phyloP scores from a whole-genome alignment of 2,888 invertebrate species.

The Eilema griseolum region DNA sequence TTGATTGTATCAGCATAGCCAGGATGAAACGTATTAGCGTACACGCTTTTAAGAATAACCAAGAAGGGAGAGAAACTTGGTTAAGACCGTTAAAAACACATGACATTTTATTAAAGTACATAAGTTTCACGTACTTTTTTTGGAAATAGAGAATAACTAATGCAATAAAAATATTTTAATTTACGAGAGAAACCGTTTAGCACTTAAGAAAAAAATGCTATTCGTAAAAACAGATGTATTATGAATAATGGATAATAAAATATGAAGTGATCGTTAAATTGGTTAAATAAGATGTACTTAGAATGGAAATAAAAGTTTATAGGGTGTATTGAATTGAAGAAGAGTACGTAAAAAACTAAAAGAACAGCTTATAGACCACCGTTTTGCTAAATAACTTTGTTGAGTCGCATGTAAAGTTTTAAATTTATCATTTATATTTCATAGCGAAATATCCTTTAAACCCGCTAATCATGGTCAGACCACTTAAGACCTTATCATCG shows the following conservation, averaged over 20 bases:
- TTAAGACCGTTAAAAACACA: neutral
- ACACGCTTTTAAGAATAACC: neutral
- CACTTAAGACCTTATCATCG: neutral
- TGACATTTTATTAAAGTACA: too few species aligned
- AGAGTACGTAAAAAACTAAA: neutral
- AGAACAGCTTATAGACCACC: neutral
- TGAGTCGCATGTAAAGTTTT: neutral
- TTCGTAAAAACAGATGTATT: neutral
- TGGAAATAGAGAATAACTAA: neutral
- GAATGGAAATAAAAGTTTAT: neutral
- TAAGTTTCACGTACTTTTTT: too few species aligned
- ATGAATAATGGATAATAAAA: neutral
- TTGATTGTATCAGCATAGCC: neutral
- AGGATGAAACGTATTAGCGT: neutral
- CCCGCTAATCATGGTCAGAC: neutral
- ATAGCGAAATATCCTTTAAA: neutral
- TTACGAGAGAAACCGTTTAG: neutral
- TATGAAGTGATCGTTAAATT: neutral
- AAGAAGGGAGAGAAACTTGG: neutral
- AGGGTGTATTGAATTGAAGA: slow-evolving; percentile 1
- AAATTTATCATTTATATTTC: neutral
- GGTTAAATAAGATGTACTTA: neutral
- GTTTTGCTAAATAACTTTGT: neutral
- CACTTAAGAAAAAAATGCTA: neutral
- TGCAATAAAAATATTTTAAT: neutral